Evolutionary conservation across 2,797 vertebrate species (phyloP).

Genomic region (Bradypodion ventrale): DNA sequence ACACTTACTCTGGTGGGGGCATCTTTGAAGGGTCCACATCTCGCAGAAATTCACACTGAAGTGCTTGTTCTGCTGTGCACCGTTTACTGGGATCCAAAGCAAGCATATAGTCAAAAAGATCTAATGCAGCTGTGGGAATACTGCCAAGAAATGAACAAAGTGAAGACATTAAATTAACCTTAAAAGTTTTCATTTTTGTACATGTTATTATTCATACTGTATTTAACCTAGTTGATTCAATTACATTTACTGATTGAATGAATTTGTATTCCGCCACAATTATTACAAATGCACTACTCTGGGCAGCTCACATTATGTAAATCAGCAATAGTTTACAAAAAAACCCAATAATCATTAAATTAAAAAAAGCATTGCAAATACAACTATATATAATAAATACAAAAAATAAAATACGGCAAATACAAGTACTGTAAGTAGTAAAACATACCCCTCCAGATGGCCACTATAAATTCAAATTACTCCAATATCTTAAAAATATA

Average conservation of each 20-base stretch:
- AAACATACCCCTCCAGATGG: no score
- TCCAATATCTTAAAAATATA: no score
- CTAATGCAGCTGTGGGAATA: slow-evolving; percentile 90
- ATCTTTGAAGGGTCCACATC: slow-evolving; percentile 97
- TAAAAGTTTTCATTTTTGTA: accelerated
- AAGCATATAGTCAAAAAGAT: slow-evolving; percentile 97
- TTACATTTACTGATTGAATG: background rate
- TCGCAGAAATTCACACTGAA: slow-evolving; percentile 92
- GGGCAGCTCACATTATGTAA: no score
- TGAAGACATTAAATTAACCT: background rate
- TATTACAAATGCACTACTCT: no score
- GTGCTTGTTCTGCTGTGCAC: slow-evolving; percentile 93
- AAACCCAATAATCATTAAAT: no score
- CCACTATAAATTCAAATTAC: no score
- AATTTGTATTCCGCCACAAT: no score
- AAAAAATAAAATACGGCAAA: no score
- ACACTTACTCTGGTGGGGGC: slow-evolving; percentile 96
- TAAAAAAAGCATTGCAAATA: no score
- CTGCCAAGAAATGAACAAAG: slow-evolving; percentile 69
- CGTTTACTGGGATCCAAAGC: slow-evolving; percentile 96
- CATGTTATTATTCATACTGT: background rate
- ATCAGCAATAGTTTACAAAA: no score
- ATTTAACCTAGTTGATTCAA: background rate
- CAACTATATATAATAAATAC: no score
- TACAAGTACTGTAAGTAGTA: no score